These are phyloP conservation scores for Trematomus bernacchii DNA, from an alignment of 2,797 vertebrate species.

Conservation along the genomic window DNA sequence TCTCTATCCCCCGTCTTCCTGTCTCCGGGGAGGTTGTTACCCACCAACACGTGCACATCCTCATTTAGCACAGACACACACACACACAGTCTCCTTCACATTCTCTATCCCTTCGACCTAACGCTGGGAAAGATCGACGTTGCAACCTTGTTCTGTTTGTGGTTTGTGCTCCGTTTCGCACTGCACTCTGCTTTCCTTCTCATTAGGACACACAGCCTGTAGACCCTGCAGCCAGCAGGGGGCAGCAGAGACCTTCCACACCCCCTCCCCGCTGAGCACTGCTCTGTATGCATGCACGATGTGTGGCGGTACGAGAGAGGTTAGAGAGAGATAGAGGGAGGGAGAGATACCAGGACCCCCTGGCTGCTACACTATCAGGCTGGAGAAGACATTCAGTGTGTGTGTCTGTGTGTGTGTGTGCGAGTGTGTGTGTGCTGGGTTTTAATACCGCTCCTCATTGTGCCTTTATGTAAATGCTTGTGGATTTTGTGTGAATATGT, in stretches of 20 bases:
- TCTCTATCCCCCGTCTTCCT: conserved; percentile 37
- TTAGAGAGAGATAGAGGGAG: conserved; percentile 46
- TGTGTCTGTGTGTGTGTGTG: conserved; percentile 26
- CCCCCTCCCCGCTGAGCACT: background rate
- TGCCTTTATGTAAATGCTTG: conserved; percentile 32
- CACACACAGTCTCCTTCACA: conserved; percentile 44
- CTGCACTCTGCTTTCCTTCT: conserved; percentile 20
- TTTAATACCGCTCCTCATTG: conserved; percentile 33
- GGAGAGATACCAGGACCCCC: conserved; percentile 56
- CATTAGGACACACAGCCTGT: conserved; percentile 1
- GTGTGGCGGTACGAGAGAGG: conserved; percentile 49
- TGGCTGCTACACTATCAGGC: conserved; percentile 64
- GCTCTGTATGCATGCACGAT: conserved; percentile 49
- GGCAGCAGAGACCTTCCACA: conserved; percentile 71
- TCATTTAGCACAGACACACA: conserved; percentile 38
- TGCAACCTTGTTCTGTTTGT: conserved; percentile 59
- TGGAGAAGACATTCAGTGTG: conserved; percentile 41
- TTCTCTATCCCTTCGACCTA: conserved; percentile 51
- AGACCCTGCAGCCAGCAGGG: conserved; percentile 45
- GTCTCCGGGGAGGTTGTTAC: conserved; percentile 76
- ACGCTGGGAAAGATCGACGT: conserved; percentile 56
- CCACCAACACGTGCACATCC: conserved; percentile 73
- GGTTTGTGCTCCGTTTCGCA: conserved; percentile 25
- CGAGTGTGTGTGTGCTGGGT: conserved; percentile 24
- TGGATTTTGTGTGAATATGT: conserved; percentile 12